Evolutionary conservation across 2,888 invertebrate genomes (phyloP), one percentile per base, ranked within the genome.

Genomic region (Pristionchus fissidentatus): DNA sequence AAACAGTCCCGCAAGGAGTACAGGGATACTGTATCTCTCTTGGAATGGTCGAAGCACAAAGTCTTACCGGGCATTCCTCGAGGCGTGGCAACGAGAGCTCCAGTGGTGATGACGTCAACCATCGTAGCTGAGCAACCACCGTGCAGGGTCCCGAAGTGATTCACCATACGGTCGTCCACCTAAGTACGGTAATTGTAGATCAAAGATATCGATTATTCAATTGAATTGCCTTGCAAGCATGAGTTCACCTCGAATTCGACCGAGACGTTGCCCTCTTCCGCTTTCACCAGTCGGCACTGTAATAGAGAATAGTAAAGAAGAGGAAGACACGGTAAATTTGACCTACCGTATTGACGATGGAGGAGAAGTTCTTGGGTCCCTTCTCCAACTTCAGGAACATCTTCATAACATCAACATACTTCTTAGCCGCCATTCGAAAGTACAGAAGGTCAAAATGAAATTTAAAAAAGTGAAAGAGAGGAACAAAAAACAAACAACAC

Each of bases 51-150:
- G 15, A 46, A 46, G 46, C 7, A 10, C 46, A 46, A n/a, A 5
- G 4, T 4, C 62, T 0, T 41, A 80, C 79, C 82, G 32, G 82
- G 66, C 22, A 52, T 3, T 32, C 82, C 82, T 82, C 70, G 43
- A 4, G 93, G 93, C 52, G 93, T 93, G n/a, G 87, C 84, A 13
- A 85, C 29, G 38, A 89, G 78, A 4, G 90, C 89, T 32, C 84
- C 84, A 2, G 90, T 89, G 26, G 89, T 90, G 62, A 89, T 83
- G 49, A 88, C 86, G 81, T 89, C 89, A 38, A 88, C 83, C 38
- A 89, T 75, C 3, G 90, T 84, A 0, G 89, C 90, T 10, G 90
- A 86, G 62, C 86, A 84, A 22, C 89, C 89, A 7, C 89, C 89
- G 62, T 89, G 89, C 35, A 89, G 81, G 38, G 84, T 88, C 10